Base-by-base conservation (phyloP, 2,888 invertebrate species). In the Trichogramma evanescens region DNA sequence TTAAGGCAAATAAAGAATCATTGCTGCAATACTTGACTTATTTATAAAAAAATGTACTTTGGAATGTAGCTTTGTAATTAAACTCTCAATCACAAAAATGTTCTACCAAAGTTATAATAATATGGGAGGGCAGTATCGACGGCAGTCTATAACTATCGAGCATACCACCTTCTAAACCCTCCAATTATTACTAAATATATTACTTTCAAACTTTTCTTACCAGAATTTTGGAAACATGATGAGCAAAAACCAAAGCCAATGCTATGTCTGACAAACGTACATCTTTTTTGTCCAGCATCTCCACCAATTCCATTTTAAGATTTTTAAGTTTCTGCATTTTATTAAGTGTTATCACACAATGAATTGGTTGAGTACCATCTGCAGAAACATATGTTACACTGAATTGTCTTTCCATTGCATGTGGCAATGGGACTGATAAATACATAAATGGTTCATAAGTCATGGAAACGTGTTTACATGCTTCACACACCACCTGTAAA, bases 401-500 rank as follows among this genome's bases (percentile, higher is more conserved):
- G 61, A 85, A 75, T 70, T 84, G 84, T 62, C 82, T 78, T 69
- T 85, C 84, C 80, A 83, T 82, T 40, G 84, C 85, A 67, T 82
- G 80, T 50, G 86, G 86, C 63, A 86, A 77, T 5, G 85, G 85
- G 49, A 86, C 82, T 44, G 85, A 84, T n/a, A 86, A 78, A 72
- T 86, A 86, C 84, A 86, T 85, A 68, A 86, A 86, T 39, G 86
- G 85, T 67, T 86, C 86, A 68, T 84, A 85, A 7, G 85, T 85
- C 10, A 85, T 82, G 1, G 85, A 86, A 10, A 83, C 79, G 70
- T 84, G 84, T 61, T 80, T 79, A 71, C 86, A 86, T 50, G 80
- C 80, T 4, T 81, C 81, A 69, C 86, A 86, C 38, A 84, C 81
- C 50, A 85, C 84, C 85, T 85, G 72, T 2, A 75, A 76, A 65